Percentiles rank a stretch among this genome's conserved stretches.
phyloP scores from a whole-genome alignment of 64 coral and sea anemone species.

The Stichodactyla helianthus region DNA sequence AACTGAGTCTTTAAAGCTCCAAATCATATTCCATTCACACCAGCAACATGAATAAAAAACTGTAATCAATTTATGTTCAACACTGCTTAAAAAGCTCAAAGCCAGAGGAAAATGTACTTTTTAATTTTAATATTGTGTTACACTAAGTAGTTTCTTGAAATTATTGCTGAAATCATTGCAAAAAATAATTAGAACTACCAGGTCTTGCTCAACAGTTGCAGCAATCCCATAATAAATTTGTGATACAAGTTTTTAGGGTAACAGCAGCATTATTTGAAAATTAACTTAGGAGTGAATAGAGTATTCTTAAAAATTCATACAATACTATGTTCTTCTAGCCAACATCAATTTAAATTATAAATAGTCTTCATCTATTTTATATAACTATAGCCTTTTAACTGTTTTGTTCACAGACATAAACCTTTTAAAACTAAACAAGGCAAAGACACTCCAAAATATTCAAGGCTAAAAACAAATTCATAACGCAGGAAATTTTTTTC shows the following conservation, averaged over 20 bases:
- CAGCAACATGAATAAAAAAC: neutral
- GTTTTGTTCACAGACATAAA: neutral
- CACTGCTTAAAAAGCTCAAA: too few species aligned
- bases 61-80: too few species aligned
- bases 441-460: conserved; percentile 4
- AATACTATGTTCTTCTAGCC: neutral
- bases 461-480: neutral
- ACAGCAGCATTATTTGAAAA: too few species aligned
- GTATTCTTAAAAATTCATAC: neutral
- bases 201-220: too few species aligned
- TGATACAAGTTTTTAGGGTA: too few species aligned
- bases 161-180: too few species aligned
- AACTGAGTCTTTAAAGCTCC: neutral
- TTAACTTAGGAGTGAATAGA: too few species aligned
- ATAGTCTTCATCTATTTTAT: neutral
- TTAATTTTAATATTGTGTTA: neutral
- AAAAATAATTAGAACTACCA: too few species aligned
- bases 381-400: neutral
- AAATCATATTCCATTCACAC: neutral
- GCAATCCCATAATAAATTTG: too few species aligned
- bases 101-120: neutral
- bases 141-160: too few species aligned
- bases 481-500: too few species aligned
- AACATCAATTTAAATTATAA: neutral
- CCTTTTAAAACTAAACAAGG: neutral